Evolutionary conservation across 1,140 invertebrate species (phyloP), one percentile per base, ranked within the genome.

Genomic region (Aphaenogaster rudis): DNA sequence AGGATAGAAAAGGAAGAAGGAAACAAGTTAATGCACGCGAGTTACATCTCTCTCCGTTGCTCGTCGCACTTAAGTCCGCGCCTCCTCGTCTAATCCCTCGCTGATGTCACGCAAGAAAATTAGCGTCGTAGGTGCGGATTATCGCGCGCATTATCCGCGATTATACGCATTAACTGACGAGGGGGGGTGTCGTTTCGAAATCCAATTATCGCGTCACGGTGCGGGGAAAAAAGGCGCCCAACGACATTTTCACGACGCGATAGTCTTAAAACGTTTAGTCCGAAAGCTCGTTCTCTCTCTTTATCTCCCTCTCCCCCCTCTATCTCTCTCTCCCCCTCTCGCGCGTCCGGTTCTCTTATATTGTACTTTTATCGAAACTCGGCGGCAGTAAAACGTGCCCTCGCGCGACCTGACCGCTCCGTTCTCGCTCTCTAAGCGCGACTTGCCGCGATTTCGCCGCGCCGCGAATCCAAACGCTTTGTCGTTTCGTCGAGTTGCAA

Each of bases 401-500:
- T 54, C 61, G 78, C 72, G 45, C 48, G 13, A 39, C 64, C 50
- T 15, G 45, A 48, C n/a, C 36, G 33, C 9, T 21, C 78, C 33
- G 42, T 11, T 71, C 33, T 63, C 36, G 42, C 77, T 69, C 48
- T 81, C 50, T 71, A 21, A 13, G n/a, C 78, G 61, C 45, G 48
- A 45, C 2, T 71, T 39, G 66, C 57, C 77, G 59, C 15, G 61
- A 45, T 8, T 28, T 7, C 72, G 77, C 28, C 78, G 81, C 74
- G 21, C 21, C 76, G 63, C 69, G 79, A 72, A 85, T 89, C 84
- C 84, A 85, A 79, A 59, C 72, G 66, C 66, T 69, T 69, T 69
- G 42, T 71, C 85, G 82, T 13, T 50, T 69, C 54, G 80, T 77
- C 66, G 82, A 92, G 78, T 86, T 91, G 91, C 91, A 94, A 93